Evolutionary conservation across 2,113 vertebrate genomes (phyloP).

Genomic region (human): GRCh38 chr13:52871501-52872000

Average conservation of each 20-base stretch:
- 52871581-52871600: no score
- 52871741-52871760: rapidly evolving
- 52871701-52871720: neutral
- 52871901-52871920: neutral
- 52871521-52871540: no score
- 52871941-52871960: neutral
- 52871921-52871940: neutral
- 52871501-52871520: neutral
- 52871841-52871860: neutral
- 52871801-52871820: neutral
- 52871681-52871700: neutral
- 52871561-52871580: rapidly evolving
- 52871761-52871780: neutral
- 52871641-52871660: neutral
- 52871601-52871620: neutral
- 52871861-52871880: neutral
- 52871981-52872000: neutral
- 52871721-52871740: neutral
- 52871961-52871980: slow-evolving; percentile 2
- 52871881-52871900: neutral
- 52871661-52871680: neutral
- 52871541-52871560: neutral
- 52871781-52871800: rapidly evolving
- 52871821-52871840: neutral
- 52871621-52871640: no score